A percentile compares a stretch with the other conserved stretches of the same genome.
Conservation (phyloP, 2,113 vertebrate genomes). For the Meleagris gallopavo region DNA sequence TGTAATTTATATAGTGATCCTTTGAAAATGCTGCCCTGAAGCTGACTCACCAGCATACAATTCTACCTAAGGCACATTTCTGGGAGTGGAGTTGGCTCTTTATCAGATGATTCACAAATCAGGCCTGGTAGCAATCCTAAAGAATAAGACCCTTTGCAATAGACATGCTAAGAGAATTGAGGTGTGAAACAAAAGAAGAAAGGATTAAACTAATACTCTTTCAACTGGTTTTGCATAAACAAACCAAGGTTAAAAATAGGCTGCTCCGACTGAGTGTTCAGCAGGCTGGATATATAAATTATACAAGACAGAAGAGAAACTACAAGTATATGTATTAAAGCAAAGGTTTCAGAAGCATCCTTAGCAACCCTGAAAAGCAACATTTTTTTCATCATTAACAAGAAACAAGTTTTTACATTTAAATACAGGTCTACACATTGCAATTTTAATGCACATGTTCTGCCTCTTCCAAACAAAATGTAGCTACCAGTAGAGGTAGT, state of each 20-base stretch:
- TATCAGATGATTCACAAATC: conserved; percentile 64
- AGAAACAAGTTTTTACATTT: not conserved
- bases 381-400: not conserved
- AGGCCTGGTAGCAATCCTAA: not conserved
- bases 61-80: conserved; percentile 44
- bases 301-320: not conserved
- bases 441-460: not conserved
- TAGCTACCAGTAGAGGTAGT: not conserved
- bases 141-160: not conserved
- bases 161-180: not conserved
- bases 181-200: conserved; percentile 7
- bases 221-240: conserved; percentile 51
- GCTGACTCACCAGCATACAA: conserved; percentile 49
- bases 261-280: not conserved
- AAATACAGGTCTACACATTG: not conserved
- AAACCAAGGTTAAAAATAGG: conserved; percentile 32
- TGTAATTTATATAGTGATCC: conserved; percentile 47
- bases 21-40: conserved; percentile 55
- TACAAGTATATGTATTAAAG: not conserved
- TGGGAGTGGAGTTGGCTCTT: conserved; percentile 43
- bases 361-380: not conserved
- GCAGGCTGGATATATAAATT: not conserved
- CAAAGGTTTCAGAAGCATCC: not conserved
- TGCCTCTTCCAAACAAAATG: not conserved
- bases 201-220: conserved; percentile 23